Evolutionary conservation across 2,888 invertebrate genomes (phyloP).

Genomic region (Diaprepes abbreviatus): DNA sequence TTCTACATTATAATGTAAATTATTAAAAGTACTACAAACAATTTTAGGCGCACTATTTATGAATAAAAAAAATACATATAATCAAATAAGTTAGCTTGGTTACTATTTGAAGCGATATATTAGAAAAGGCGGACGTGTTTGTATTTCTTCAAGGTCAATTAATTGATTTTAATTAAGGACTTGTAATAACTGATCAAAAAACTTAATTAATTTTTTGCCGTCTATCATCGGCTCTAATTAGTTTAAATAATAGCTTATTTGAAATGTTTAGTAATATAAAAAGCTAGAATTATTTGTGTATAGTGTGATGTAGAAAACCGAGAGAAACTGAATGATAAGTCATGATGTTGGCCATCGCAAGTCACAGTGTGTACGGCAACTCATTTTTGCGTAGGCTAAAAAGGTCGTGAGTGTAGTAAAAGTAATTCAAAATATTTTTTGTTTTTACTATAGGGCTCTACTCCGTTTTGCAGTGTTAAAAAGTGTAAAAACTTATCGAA

Average conservation of each 20-base stretch:
- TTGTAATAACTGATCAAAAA: constrained; percentile 12
- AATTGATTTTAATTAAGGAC: constrained; percentile 16
- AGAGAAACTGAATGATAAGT: too few relatives aligned
- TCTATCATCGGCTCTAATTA: constrained; percentile 11
- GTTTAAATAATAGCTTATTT: constrained; percentile 5
- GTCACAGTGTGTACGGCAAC: background rate
- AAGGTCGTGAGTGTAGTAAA: background rate
- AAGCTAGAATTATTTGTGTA: constrained; percentile 1
- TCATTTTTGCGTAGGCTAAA: background rate
- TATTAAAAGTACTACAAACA: too few relatives aligned
- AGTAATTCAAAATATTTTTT: too few relatives aligned
- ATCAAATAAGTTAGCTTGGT: too few relatives aligned
- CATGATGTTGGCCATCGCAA: too few relatives aligned
- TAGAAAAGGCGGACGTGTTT: background rate
- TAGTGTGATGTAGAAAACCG: too few relatives aligned
- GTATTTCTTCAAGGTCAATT: constrained; percentile 2
- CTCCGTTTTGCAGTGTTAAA: too few relatives aligned
- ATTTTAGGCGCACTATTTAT: too few relatives aligned
- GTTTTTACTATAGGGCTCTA: too few relatives aligned
- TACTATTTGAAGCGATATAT: background rate
- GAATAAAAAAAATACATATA: too few relatives aligned
- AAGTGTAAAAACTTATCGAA: too few relatives aligned
- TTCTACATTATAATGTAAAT: too few relatives aligned
- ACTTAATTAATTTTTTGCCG: background rate
- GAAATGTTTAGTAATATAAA: constrained; percentile 4